Evolutionary conservation across 2,797 vertebrate species (phyloP), one percentile per base, ranked within the genome.

Genomic region (Chaetodon trifasciatus): DNA sequence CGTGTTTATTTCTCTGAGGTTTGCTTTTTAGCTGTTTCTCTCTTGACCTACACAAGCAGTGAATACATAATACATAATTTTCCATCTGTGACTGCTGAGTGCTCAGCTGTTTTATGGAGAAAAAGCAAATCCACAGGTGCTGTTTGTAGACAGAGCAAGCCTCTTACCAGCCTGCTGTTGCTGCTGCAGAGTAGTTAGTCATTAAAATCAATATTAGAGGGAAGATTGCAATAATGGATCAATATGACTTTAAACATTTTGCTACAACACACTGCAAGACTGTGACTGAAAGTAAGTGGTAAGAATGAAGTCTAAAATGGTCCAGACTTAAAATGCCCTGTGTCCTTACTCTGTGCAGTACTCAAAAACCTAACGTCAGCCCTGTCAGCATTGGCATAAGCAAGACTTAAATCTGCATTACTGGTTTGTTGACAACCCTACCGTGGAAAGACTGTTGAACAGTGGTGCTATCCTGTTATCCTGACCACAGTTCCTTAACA

Each of bases 71-170:
- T n/a, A 64, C 70, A 61, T 57, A 5, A 74, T 82, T 44, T 75
- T 42, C 53, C 55, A 83, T 67, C 75, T 79, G 70, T 82, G 68
- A 44, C 32, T 67, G 56, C 69, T 23, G 80, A 78, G 61, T 49
- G 40, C 64, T 88, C 86, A 88, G 88, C 81, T 91, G 82, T 88
- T 68, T 61, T n/a, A 40, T 63, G 24, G 11, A 68, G 64, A 53
- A 84, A 83, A 76, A 64, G 73, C 50, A 70, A 28, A 64, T 52
- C 49, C 10, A 86, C 86, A 92, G 83, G 50, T 88, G 85, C 39
- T 32, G 15, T 23, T 47, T 70, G 65, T 23, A 10, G 16, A 70
- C 21, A 61, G 70, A 78, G 47, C 8, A n/a, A 40, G 50, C 19
- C 42, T 58, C 52, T 17, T 21, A 63, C 9, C 5, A 55, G 46